A percentile compares a stretch with the other conserved stretches of the same genome.
Evolutionary conservation across 2,113 vertebrate species (phyloP).

Genomic region (Petrocephalus microphthalmus): DNA sequence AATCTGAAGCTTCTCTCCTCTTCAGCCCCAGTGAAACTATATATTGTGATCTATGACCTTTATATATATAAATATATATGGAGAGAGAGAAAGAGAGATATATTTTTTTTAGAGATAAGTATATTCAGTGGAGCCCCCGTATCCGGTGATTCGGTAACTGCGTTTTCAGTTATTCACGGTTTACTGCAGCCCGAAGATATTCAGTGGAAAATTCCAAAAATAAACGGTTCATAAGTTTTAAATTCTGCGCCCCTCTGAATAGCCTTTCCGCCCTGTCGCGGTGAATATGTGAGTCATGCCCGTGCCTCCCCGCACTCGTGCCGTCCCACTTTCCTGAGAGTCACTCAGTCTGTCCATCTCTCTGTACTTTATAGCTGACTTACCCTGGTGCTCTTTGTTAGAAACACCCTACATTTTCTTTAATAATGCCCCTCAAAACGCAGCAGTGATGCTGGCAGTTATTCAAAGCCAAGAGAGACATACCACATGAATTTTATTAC

Average conservation of each 20-base stretch:
- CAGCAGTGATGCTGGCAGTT: background rate
- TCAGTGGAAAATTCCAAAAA: background rate
- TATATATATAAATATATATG: background rate
- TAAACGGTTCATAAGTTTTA: background rate
- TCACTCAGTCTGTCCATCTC: background rate
- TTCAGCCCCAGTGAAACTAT: constrained; percentile 27
- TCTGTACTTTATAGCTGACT: background rate
- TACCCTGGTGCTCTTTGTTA: background rate
- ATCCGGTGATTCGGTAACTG: background rate
- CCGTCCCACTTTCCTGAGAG: background rate
- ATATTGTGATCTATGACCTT: constrained; percentile 17
- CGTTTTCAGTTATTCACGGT: background rate
- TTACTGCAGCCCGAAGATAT: background rate
- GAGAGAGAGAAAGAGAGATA: no score
- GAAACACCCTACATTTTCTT: background rate
- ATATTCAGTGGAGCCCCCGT: background rate
- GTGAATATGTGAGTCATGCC: background rate
- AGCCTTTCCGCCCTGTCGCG: background rate
- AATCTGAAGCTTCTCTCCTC: constrained; percentile 14
- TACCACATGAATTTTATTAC: background rate
- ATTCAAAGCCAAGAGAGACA: background rate
- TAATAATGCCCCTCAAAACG: background rate
- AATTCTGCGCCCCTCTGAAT: background rate
- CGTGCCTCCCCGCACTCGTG: background rate
- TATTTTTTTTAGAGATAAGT: background rate